Percentiles rank a stretch among this genome's conserved stretches.
phyloP scores from a whole-genome alignment of 2,113 vertebrate species.

The Cisticola juncidis region DNA sequence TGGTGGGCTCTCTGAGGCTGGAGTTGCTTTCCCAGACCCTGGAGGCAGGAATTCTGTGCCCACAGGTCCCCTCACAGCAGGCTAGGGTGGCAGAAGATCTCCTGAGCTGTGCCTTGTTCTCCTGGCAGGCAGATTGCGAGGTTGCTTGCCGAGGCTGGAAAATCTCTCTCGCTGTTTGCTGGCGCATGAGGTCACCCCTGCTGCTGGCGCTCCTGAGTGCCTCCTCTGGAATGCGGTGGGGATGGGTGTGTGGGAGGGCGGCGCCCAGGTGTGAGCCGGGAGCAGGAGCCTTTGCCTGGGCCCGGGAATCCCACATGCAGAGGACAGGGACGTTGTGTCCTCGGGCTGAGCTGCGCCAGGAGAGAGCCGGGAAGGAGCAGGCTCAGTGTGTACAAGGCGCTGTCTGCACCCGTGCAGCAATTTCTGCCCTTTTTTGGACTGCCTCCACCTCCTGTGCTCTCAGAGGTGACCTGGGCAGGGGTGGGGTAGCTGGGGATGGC shows the following conservation, averaged over 20 bases:
- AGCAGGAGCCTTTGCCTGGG: not conserved
- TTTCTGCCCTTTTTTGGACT: not conserved
- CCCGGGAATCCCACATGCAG: not conserved
- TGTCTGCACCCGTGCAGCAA: too few relatives aligned
- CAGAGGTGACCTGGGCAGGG: not conserved
- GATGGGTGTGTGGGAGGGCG: not conserved
- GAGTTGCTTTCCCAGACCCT: not conserved
- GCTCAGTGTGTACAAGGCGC: accelerated
- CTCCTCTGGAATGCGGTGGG: not conserved
- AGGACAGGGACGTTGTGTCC: not conserved
- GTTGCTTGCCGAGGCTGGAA: not conserved
- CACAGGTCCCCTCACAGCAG: not conserved
- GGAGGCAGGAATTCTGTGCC: not conserved
- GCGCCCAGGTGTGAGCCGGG: not conserved
- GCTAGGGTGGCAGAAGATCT: not conserved
- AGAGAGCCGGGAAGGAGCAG: not conserved
- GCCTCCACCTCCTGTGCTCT: not conserved
- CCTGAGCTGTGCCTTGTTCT: not conserved
- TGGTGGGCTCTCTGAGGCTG: not conserved
- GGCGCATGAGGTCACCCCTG: not conserved
- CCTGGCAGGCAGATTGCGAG: not conserved
- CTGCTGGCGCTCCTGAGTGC: not conserved
- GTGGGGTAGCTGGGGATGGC: not conserved
- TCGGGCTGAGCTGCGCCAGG: not conserved
- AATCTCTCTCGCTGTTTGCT: not conserved